Evolutionary conservation across 2,888 invertebrate species (phyloP), one percentile per base, ranked within the genome.

Genomic region (Rhorus exstirpatorius): DNA sequence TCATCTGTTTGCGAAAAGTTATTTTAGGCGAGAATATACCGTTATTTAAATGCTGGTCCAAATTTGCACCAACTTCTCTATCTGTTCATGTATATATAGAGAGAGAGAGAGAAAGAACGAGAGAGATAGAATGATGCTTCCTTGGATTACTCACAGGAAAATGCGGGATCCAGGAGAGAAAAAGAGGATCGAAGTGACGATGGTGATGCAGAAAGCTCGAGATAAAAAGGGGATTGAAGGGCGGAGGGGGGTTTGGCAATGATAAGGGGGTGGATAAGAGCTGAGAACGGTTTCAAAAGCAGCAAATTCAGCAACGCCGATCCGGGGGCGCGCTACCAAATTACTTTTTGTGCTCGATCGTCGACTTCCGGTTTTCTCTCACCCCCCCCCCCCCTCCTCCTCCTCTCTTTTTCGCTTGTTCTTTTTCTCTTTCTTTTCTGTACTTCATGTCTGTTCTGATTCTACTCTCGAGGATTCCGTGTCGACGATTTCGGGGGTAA

Each of bases 281-380:
- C 55, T 67, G 68, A 78, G 49, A 78, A 80, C 74, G 81, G 72
- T 81, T 81, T 81, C 71, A 77, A 86, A 85, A 87, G 84, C 85
- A 79, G 81, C 83, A 85, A 85, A 87, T 87, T 88, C 88, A 87
- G 88, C 88, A 87, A 85, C 58, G 77, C 67, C 77, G 78, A 83
- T 71, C 65, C 84, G 79, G 84, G 83, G 84, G 85, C 85, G 81
- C 72, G 85, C 86, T 84, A 86, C 86, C 84, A 88, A 89, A 89
- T 89, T 89, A 89, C 88, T 86, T 84, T 85, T 83, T 83, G 86
- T 83, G 86, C 82, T 81, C 86, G 81, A 85, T 86, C 86, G 81
- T 77, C 83, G 86, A 85, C 86, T 86, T 87, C 83, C 65, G 80
- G 79, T 81, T 81, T 70, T 80, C 79, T 55, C 46, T 41, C 70